Base-by-base conservation (phyloP, 2,113 vertebrate species). In the Speoplatyrhinus poulsoni region DNA sequence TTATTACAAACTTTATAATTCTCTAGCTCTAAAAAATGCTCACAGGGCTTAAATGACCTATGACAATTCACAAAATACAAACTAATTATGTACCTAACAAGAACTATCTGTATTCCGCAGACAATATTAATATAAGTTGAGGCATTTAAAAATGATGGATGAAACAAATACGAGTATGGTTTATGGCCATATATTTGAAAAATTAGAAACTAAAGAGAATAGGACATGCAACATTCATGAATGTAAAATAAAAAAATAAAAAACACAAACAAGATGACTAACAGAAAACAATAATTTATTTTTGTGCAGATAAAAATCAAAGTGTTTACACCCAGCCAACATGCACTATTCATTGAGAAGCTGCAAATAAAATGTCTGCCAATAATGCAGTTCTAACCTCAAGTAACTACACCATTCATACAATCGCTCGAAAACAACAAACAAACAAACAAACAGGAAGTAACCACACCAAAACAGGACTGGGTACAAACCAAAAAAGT, bases 271-370 rank as follows among this genome's bases (percentile, higher is more conserved):
- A 90, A 80, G 83, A 93, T 89, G 85, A 90, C 90, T 86, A 90
- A 91, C 64, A 89, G 90, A 85, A 91, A 70, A 92, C 87, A 85
- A 83, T 16, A 75, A 91, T 93, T 92, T 93, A 92, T 92, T 92
- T 87, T 81, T 82, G 79, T 84, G 79, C 79, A 77, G 78, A 85
- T 66, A 81, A 77, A 83, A 79, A 71, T 60, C 5, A 10, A 77
- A 66, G 56, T 81, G 80, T 76, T 76, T 72, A 87, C 86, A 88
- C 71, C 70, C 71, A 63, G 83, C 75, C 85, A 61, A 69, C 77
- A 65, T 82, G 70, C 82, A 82, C 81, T 53, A 80, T 81, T 68
- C 73, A 26, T 26, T 26, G 26, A 85, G 87, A 83, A 89, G 80
- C 84, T 72, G 77, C 83, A 73, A 79, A 85, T 68, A 82, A 76